A percentile compares a stretch with the other conserved stretches of the same genome.
Evolutionary conservation across 1,140 invertebrate species (phyloP).

Genomic region (Solen grandis): DNA sequence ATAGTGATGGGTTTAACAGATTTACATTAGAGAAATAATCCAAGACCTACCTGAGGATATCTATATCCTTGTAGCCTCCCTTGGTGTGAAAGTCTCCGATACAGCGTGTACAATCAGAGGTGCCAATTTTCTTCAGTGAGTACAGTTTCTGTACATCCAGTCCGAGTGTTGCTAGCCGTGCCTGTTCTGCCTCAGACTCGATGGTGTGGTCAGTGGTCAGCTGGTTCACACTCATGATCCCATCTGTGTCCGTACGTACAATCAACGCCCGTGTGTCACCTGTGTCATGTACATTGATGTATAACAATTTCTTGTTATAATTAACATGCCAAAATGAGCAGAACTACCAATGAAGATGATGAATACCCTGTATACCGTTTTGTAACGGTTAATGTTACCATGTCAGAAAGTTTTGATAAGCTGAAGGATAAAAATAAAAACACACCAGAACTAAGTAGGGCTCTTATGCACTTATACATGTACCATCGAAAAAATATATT

Average conservation of each 20-base stretch:
- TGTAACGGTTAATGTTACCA: no score
- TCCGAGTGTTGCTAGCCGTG: conserved; percentile 87
- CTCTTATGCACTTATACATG: no score
- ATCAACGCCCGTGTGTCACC: conserved; percentile 88
- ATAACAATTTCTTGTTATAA: no score
- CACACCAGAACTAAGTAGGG: no score
- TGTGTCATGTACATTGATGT: conserved; percentile 47
- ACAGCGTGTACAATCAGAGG: conserved; percentile 86
- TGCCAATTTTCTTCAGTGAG: conserved; percentile 82
- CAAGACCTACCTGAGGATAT: conserved; percentile 82
- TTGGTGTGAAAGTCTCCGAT: conserved; percentile 95
- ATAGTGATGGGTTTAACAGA: no score
- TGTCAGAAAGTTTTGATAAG: no score
- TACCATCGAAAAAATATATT: no score
- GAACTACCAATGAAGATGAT: no score
- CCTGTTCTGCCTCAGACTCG: conserved; percentile 90
- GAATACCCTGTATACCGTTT: no score
- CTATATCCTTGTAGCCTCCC: conserved; percentile 91
- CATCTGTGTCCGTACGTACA: conserved; percentile 90
- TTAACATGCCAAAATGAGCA: no score
- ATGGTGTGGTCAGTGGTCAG: conserved; percentile 92
- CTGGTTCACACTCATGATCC: conserved; percentile 90
- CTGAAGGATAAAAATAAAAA: no score
- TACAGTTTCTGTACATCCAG: conserved; percentile 82
- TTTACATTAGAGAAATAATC: no score